Evolutionary conservation across 2,888 invertebrate genomes (phyloP).

Genomic region (Brassicogethes aeneus): DNA sequence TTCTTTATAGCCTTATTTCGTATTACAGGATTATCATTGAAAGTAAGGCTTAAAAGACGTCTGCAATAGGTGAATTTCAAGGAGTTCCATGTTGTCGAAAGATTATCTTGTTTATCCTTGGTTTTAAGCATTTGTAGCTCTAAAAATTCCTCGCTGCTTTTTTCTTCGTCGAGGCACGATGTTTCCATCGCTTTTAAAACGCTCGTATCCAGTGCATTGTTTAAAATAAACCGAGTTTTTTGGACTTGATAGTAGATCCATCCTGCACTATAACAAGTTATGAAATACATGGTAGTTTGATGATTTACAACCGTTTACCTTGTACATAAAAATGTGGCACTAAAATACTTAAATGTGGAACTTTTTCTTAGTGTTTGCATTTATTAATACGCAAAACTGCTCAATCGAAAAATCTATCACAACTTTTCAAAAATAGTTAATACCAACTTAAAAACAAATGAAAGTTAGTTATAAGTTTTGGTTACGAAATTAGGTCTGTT

Average conservation of each 20-base stretch:
- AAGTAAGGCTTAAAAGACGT: constrained; percentile 56
- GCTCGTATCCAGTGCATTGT: constrained; percentile 33
- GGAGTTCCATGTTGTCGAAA: constrained; percentile 23
- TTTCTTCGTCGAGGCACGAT: constrained; percentile 15
- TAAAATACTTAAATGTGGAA: constrained; percentile 15
- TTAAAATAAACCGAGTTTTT: constrained; percentile 29
- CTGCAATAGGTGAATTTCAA: constrained; percentile 45
- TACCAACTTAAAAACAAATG: no score
- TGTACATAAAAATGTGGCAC: constrained; percentile 15
- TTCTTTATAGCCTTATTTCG: constrained; percentile 56
- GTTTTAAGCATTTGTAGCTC: constrained; percentile 14
- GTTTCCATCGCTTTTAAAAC: constrained; percentile 31
- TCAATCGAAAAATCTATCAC: no score
- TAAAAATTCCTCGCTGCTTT: constrained; percentile 17
- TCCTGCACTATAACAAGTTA: constrained; percentile 22
- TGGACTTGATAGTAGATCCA: constrained; percentile 33
- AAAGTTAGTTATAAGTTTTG: no score
- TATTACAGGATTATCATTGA: constrained; percentile 52
- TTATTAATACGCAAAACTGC: no score
- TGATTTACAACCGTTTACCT: constrained; percentile 16
- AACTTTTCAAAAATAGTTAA: no score
- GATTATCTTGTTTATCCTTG: constrained; percentile 12
- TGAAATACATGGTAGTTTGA: neutral
- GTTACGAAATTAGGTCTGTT: no score
- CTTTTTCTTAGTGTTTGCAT: neutral